Base-by-base conservation (phyloP, 2,797 vertebrate genomes). In the Siniperca undulata region DNA sequence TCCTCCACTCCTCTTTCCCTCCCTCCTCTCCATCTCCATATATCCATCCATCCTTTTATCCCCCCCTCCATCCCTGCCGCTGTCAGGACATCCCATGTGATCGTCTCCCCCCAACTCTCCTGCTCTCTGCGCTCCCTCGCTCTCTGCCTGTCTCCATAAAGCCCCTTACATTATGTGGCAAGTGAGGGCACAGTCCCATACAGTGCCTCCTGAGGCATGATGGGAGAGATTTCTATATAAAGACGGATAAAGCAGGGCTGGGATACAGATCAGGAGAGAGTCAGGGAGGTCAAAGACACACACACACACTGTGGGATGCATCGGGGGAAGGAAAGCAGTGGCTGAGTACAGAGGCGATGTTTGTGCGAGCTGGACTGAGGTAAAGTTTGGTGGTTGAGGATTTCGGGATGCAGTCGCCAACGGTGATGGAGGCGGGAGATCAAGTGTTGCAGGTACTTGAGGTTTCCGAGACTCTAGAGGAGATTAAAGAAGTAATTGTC, bases 141-240 rank as follows among this genome's bases (percentile, higher is more conserved):
- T 86, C 64, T 67, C 80, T 68, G 61, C 78, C 85, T 77, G 76
- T 76, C 82, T 81, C 84, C 83, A 70, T 85, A 86, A 92, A 94
- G 81, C 86, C 80, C 78, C 77, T 84, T 79, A 80, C 88, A 89
- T 92, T 94, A 93, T 84, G 85, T 81, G 85, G 80, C 89, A 88
- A 91, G 90, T 55, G 88, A 90, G 83, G 59, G 19, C 79, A 61
- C 81, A 74, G 84, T 88, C 81, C 88, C 91, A 88, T 89, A 90
- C 86, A 66, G 70, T 90, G 65, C 44, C 82, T 89, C 91, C 89
- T 70, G 79, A 85, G 91, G 93, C 90, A 93, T 86, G 84, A 90
- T 89, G 93, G 88, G 87, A 92, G 86, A 83, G 71, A 62, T 85
- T 86, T 93, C 88, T 94, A 86, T 91, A 90, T 94, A 89, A 93